Evolutionary conservation across 2,797 vertebrate species (phyloP).

Genomic region (Cygnus olor): DNA sequence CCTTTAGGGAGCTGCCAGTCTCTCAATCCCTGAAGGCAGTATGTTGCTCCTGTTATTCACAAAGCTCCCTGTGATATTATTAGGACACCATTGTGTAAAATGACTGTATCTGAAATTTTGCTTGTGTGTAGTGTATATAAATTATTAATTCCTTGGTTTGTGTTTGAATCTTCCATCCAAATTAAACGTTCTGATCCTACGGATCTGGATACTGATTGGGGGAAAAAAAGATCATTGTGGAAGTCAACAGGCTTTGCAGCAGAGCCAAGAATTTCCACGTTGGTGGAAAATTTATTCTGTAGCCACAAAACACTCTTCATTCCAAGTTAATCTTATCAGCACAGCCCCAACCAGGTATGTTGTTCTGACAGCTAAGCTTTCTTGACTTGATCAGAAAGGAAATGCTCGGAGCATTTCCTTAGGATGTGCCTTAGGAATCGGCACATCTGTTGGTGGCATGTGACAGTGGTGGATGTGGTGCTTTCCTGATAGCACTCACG

Average conservation of each 20-base stretch:
- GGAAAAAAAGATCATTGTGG: background rate
- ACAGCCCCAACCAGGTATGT: background rate
- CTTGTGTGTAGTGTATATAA: background rate
- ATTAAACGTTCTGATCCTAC: background rate
- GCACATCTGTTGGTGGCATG: background rate
- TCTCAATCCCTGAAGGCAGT: background rate
- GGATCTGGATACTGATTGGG: background rate
- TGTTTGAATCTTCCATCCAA: background rate
- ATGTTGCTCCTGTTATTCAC: background rate
- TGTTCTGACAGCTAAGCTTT: background rate
- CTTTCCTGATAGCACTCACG: accelerated
- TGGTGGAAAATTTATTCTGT: background rate
- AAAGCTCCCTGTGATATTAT: background rate
- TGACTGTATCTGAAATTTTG: background rate
- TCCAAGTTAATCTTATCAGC: background rate
- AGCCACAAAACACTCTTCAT: background rate
- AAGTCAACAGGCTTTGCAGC: background rate
- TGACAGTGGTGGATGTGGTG: background rate
- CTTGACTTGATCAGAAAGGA: background rate
- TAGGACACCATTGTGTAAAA: background rate
- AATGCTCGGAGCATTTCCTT: background rate
- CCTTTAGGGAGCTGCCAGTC: background rate
- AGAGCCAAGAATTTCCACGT: background rate
- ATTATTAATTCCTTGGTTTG: background rate
- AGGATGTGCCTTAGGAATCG: accelerated